Percentiles rank a stretch among this genome's conserved stretches.
phyloP scores from a whole-genome alignment of 2,113 vertebrate species.

The Gallinago paraguaiae region DNA sequence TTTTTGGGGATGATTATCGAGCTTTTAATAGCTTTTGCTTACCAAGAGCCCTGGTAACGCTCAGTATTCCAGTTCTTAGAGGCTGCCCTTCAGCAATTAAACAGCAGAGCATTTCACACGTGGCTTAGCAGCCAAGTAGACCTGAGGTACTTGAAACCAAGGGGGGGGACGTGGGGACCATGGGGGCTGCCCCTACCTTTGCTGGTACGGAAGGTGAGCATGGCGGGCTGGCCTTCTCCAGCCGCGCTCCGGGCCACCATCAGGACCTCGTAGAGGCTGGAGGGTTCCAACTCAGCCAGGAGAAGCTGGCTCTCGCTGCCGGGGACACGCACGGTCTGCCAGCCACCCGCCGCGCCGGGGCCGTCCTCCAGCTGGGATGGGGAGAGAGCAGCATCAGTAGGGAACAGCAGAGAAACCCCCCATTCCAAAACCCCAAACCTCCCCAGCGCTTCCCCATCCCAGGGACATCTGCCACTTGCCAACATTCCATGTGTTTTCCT shows the following conservation, averaged over 20 bases:
- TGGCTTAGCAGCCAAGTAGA: neutral
- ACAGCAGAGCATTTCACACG: neutral
- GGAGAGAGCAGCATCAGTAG: neutral
- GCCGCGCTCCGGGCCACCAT: conserved; percentile 92
- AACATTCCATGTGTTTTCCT: neutral
- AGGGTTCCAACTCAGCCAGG: conserved; percentile 89
- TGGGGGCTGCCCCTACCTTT: conserved; percentile 80
- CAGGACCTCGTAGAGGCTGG: conserved; percentile 94
- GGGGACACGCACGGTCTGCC: conserved; percentile 92
- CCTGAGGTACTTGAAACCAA: neutral
- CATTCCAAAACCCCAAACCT: neutral
- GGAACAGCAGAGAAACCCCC: rapidly evolving
- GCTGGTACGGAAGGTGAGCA: conserved; percentile 97
- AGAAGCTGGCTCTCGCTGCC: conserved; percentile 92
- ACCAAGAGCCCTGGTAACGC: neutral
- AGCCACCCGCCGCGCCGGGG: conserved; percentile 75
- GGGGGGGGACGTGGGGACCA: neutral
- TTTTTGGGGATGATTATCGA: too few relatives aligned
- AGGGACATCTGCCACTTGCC: neutral
- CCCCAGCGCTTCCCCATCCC: rapidly evolving
- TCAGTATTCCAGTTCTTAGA: neutral
- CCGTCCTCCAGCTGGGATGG: conserved; percentile 84
- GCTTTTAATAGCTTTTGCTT: neutral
- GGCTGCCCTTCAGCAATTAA: neutral
- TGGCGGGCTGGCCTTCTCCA: conserved; percentile 93